Conservation (phyloP, 53 echinoderm and acorn worm species). For the Holothuria leucospilota region DNA sequence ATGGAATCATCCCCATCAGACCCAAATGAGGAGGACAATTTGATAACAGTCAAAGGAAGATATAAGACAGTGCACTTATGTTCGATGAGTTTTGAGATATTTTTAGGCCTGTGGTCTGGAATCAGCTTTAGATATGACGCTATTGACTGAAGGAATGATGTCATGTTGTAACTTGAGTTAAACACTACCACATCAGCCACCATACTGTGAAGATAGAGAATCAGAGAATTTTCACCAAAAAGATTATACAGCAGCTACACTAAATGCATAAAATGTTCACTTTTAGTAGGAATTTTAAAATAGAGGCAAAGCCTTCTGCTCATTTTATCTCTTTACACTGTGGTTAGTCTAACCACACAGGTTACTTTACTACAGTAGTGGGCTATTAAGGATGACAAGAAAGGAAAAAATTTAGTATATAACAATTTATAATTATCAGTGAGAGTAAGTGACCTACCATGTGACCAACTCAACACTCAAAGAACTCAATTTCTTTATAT, state of each 20-base stretch:
- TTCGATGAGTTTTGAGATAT: slow-evolving; percentile 65
- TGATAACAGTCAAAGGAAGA: slow-evolving; percentile 47
- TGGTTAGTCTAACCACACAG: too few species aligned
- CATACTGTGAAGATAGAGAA: slow-evolving; percentile 64
- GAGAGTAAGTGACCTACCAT: too few species aligned
- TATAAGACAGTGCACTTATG: slow-evolving; percentile 89
- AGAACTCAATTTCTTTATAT: too few species aligned
- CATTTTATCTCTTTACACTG: too few species aligned
- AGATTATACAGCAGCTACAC: not conserved
- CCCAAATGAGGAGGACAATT: not conserved
- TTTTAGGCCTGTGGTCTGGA: slow-evolving; percentile 74
- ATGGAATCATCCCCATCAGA: too few species aligned
- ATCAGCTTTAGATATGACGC: slow-evolving; percentile 86
- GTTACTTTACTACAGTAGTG: too few species aligned
- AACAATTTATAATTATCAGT: not conserved
- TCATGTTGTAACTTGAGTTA: slow-evolving; percentile 94
- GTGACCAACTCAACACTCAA: too few species aligned
- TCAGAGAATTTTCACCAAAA: not conserved
- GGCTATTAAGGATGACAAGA: too few species aligned
- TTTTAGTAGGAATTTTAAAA: too few species aligned
- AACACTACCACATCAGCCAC: slow-evolving; percentile 87
- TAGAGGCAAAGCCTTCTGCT: too few species aligned
- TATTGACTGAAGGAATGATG: slow-evolving; percentile 80
- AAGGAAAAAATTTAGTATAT: too few species aligned
- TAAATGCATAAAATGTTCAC: too few species aligned